phyloP scores from a whole-genome alignment of 2,113 vertebrate species.

The Amazona vittata region DNA sequence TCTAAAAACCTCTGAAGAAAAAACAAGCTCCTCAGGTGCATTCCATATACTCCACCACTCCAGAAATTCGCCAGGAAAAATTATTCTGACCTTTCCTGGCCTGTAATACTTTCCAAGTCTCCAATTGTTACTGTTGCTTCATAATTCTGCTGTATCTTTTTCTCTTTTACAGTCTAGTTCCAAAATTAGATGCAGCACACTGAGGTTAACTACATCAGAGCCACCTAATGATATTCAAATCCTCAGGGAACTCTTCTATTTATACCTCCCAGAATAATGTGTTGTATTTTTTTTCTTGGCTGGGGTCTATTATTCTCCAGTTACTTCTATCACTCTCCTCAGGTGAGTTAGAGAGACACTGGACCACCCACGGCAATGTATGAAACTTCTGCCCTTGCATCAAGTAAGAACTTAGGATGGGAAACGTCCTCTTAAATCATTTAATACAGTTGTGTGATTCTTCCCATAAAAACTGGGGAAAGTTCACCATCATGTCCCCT shows the following conservation, averaged over 20 bases:
- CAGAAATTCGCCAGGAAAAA: not conserved
- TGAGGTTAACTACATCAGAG: not conserved
- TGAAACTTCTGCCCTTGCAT: not conserved
- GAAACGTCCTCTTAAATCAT: not conserved
- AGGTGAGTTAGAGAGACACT: not conserved
- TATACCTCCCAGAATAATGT: not conserved
- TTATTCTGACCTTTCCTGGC: not conserved
- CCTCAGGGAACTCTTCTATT: not conserved
- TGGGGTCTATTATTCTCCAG: not conserved
- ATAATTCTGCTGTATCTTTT: not conserved
- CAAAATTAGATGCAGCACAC: not conserved
- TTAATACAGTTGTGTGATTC: not conserved
- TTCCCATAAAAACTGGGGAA: not conserved
- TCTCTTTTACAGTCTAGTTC: not conserved
- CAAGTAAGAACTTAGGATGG: rapidly evolving
- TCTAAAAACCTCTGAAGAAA: not conserved
- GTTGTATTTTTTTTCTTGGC: not conserved
- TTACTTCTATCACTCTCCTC: not conserved
- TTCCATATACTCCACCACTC: rapidly evolving
- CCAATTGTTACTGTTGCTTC: not conserved
- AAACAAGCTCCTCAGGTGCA: not conserved
- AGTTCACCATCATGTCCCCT: rapidly evolving
- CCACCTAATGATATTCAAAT: not conserved
- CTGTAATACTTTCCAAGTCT: not conserved
- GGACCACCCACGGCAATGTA: not conserved